Evolutionary conservation across 2,888 invertebrate genomes (phyloP).

Genomic region (Alitta virens): DNA sequence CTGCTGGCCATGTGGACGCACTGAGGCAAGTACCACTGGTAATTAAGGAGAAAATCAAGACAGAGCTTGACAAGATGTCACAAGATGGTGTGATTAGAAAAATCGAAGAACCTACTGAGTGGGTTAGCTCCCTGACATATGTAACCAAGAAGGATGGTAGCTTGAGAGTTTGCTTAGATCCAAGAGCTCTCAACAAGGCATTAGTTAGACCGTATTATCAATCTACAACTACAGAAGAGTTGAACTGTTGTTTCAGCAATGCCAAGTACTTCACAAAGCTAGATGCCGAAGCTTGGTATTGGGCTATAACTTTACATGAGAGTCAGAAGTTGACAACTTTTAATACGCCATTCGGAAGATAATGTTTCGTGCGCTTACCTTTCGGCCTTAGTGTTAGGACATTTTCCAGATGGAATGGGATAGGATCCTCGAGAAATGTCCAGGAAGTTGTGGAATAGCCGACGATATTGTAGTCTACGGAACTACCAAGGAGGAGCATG

Average conservation of each 20-base stretch:
- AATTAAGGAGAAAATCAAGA: too few species aligned
- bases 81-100: too few species aligned
- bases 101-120: too few species aligned
- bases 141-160: constrained; percentile 22
- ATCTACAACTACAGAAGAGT: constrained; percentile 26
- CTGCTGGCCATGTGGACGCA: too few species aligned
- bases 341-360: neutral
- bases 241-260: constrained; percentile 19
- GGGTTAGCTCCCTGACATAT: too few species aligned
- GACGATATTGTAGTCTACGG: constrained; percentile 12
- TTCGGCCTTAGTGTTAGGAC: constrained; percentile 26
- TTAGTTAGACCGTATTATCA: constrained; percentile 21
- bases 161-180: constrained; percentile 25
- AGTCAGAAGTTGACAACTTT: constrained; percentile 9
- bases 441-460: constrained; percentile 5
- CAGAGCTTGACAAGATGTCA: too few species aligned
- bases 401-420: constrained; percentile 26
- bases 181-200: constrained; percentile 20
- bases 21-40: too few species aligned
- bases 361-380: neutral
- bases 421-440: constrained; percentile 20
- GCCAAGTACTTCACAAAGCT: constrained; percentile 25
- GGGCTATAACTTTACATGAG: constrained; percentile 12
- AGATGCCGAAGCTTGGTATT: constrained; percentile 29
- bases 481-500: constrained; percentile 1